Base-by-base conservation (phyloP, 1,140 invertebrate species). In the Microplitis mediator region DNA sequence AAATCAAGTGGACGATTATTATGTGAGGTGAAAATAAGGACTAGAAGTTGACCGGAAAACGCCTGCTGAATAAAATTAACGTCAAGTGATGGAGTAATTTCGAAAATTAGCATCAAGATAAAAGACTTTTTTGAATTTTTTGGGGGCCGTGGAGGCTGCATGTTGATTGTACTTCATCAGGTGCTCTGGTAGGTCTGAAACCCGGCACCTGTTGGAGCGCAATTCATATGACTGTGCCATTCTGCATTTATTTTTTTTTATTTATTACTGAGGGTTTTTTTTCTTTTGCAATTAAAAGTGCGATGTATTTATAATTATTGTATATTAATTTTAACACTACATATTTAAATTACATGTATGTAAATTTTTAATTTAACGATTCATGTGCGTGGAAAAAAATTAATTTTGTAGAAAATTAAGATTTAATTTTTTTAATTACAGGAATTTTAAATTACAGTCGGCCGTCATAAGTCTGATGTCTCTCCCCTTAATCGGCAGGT, bases 91-190 rank as follows among this genome's bases (percentile, higher is more conserved):
- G 23, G 23, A 23, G 2, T 23, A 0, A 23, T 23, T 23, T 23
- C 2, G 0, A 23, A 23, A 23, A 23, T 23, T 23, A 23, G 1
- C 23, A 23, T 23, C 23, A 23, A 23, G 23, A 23, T 23, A 23
- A 23, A 23, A 23, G 23, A 23, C 23, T 23, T 39, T 39, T 39
- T 45, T 45, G 6, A 45, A 3, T 11, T 23, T 23, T 69, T 14
- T n/a, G n/a, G 16, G 73, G 52, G 56, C 32, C 72, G 73, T 77
- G 81, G 80, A 82, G 86, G 86, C 86, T 85, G 91, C 93, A 94
- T 94, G 94, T 94, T 94, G 93, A 95, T 96, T 96, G 95, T 96
- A 96, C 95, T 96, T 96, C 95, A 96, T 96, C 95, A 96, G 95
- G 95, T 96, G 95, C 95, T 96, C 95, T 96, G 95, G 95, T 95